Conservation (phyloP, 2,113 vertebrate species). For the Plectropomus leopardus region DNA sequence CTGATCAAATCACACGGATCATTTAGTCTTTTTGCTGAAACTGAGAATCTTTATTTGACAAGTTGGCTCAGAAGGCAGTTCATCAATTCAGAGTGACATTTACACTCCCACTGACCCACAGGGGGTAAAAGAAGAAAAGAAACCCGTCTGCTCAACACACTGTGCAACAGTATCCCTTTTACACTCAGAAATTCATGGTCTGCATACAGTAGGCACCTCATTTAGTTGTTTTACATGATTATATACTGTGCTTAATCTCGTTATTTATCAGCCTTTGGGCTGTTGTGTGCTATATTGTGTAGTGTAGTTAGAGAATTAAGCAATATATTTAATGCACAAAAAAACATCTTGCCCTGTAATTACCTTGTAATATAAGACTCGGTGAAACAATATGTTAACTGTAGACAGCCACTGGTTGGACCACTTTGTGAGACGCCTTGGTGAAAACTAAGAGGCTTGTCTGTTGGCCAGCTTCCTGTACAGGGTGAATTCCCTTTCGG, state of each 20-base stretch:
- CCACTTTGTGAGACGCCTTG: slow-evolving; percentile 55
- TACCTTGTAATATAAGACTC: slow-evolving; percentile 42
- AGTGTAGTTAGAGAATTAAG: slow-evolving; percentile 1
- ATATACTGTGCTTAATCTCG: background rate
- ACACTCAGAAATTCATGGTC: slow-evolving; percentile 10
- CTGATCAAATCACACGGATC: slow-evolving; percentile 52
- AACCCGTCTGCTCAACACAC: slow-evolving; percentile 1
- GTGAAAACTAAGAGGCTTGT: slow-evolving; percentile 65
- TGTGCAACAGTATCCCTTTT: slow-evolving; percentile 30
- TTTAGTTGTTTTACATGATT: background rate
- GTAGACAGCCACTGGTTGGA: slow-evolving; percentile 49
- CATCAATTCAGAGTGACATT: slow-evolving; percentile 78
- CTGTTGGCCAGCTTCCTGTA: slow-evolving; percentile 61
- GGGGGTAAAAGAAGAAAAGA: slow-evolving; percentile 17
- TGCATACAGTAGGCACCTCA: background rate
- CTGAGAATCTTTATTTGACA: slow-evolving; percentile 75
- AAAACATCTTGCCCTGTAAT: slow-evolving; percentile 27
- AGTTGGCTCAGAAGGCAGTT: slow-evolving; percentile 59
- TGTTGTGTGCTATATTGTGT: slow-evolving; percentile 8
- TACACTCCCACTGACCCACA: slow-evolving; percentile 64
- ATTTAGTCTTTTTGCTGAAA: slow-evolving; percentile 44
- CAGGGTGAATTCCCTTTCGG: slow-evolving; percentile 41
- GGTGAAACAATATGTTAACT: slow-evolving; percentile 30
- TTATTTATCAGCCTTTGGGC: background rate
- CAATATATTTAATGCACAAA: slow-evolving; percentile 1